Conservation (phyloP, 2,113 vertebrate genomes). For the Platysteira castanea region DNA sequence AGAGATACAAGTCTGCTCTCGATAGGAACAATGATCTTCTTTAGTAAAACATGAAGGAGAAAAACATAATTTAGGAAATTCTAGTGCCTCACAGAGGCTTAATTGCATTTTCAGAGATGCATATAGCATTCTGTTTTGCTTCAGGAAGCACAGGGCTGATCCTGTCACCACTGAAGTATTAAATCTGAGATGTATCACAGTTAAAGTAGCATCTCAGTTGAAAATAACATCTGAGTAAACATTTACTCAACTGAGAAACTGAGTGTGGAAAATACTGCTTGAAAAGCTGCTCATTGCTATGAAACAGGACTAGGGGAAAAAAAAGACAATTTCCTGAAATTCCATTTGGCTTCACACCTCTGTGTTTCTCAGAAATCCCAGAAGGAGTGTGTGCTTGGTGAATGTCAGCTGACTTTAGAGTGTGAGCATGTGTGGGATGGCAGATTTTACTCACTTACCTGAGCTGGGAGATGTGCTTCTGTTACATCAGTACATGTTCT, state of each 20-base stretch:
- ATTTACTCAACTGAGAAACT: constrained; percentile 61
- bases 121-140: constrained; percentile 74
- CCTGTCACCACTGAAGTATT: constrained; percentile 16
- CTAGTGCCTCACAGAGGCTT: constrained; percentile 66
- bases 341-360: background rate
- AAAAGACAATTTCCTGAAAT: background rate
- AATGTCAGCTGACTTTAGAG: background rate
- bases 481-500: accelerated
- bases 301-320: background rate
- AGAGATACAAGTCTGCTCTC: constrained; percentile 47
- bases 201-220: constrained; percentile 76
- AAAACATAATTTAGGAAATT: constrained; percentile 53
- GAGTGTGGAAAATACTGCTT: background rate
- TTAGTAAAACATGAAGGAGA: constrained; percentile 53
- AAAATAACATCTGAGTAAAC: constrained; percentile 75
- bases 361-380: background rate
- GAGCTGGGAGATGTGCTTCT: background rate
- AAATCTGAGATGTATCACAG: constrained; percentile 67
- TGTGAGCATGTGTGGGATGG: background rate
- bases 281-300: background rate
- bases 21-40: constrained; percentile 67
- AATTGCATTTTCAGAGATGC: constrained; percentile 79
- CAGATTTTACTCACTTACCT: background rate
- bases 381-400: background rate
- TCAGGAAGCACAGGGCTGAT: constrained; percentile 65